Percentiles rank a stretch among this genome's conserved stretches.
phyloP scores from a whole-genome alignment of 2,113 vertebrate species.

The Gasterosteus aculeatus region DNA sequence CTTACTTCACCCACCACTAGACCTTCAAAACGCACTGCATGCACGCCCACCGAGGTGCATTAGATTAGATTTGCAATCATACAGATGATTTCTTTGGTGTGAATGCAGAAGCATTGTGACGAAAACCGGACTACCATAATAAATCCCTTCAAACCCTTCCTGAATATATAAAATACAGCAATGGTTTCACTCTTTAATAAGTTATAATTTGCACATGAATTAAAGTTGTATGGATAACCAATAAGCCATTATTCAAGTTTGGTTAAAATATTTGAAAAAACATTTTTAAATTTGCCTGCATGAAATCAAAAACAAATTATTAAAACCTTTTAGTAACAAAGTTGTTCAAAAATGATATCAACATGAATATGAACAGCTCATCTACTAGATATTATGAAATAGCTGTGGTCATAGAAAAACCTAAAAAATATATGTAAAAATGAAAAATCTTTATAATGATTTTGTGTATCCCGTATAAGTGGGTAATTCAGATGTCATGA shows the following conservation, averaged over 20 bases:
- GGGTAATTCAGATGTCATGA: conserved; percentile 25
- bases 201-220: not conserved
- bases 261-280: not conserved
- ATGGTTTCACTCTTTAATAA: not conserved
- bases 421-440: not conserved
- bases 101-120: not conserved
- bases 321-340: not conserved
- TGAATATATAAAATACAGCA: not conserved
- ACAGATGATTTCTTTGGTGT: conserved; percentile 6
- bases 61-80: not conserved
- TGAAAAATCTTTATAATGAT: not conserved
- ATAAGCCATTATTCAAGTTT: not conserved
- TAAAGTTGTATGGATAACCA: not conserved
- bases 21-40: not conserved
- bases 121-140: not conserved
- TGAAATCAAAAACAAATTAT: not conserved
- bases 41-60: not conserved
- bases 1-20: not conserved
- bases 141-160: not conserved
- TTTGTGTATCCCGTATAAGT: not conserved
- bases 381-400: not conserved
- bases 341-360: not conserved
- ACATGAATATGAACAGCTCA: not conserved
- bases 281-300: not conserved
- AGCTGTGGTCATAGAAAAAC: conserved; percentile 7